phyloP scores from a whole-genome alignment of 2,113 vertebrate genomes.

The Vombatus ursinus region DNA sequence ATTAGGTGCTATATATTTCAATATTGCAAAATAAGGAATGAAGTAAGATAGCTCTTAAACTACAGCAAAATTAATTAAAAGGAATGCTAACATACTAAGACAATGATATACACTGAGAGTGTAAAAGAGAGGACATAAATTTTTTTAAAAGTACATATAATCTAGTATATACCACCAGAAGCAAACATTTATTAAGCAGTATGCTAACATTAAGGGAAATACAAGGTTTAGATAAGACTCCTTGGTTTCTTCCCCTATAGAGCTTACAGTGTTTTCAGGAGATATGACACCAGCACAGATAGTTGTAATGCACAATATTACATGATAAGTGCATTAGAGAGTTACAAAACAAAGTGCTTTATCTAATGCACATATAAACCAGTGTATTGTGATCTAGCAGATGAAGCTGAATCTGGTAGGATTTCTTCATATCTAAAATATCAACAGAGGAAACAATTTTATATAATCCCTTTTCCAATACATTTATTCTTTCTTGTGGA shows the following conservation, averaged over 20 bases:
- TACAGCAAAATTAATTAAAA: background rate
- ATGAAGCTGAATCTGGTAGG: background rate
- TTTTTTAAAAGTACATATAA: background rate
- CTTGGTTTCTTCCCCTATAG: background rate
- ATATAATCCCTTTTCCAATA: conserved; percentile 16
- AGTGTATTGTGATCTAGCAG: background rate
- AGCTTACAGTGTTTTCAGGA: background rate
- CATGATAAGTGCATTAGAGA: background rate
- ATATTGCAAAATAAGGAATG: background rate
- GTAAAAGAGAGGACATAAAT: background rate
- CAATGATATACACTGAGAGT: background rate
- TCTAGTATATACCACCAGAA: background rate
- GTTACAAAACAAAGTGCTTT: background rate
- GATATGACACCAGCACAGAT: background rate
- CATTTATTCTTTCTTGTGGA: background rate
- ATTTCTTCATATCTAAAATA: conserved; percentile 11
- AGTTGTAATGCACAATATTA: background rate
- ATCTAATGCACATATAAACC: conserved; percentile 9
- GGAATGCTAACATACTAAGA: background rate
- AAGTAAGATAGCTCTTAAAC: background rate
- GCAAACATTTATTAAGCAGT: background rate
- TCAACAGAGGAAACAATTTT: background rate
- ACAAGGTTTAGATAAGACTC: background rate
- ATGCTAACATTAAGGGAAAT: background rate
- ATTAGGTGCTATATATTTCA: background rate